Evolutionary conservation across 1,140 invertebrate species (phyloP), one percentile per base, ranked within the genome.

Genomic region (Microvelia longipes): DNA sequence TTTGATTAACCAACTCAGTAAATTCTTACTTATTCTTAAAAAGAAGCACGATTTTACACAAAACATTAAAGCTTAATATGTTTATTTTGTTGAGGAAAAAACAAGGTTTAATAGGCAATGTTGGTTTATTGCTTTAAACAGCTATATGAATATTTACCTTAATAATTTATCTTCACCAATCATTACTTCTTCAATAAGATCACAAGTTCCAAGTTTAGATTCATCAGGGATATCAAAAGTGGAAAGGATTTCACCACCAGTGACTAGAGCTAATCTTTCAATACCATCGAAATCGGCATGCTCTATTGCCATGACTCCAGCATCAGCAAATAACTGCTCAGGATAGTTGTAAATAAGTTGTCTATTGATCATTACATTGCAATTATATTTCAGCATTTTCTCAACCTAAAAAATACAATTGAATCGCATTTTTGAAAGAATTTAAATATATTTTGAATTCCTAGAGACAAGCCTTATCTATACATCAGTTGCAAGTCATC

Each of bases 331-430:
- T 68, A 99, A 81, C 82, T 99, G 98, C 80, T 99, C 98, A 0
- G 98, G 98, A 79, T 99, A 99, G 80, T 99, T 99, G 82, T 99
- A 99, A 78, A 99, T 99, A 66, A 99, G 81, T 82, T 99, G 98
- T 75, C 94, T 90, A 81, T 99, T 99, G 76, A 99, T 97, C 76
- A 99, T 99, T 0, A 99, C 98, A 82, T 97, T 99, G 80, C 91
- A 93, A 70, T 94, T 91, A 80, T 99, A 96, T 74, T 89, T 90
- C 5, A 98, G 77, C 72, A 99, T 99, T 80, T 96, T 97, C 72
- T 95, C 89, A 0, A 99, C 64, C 66, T 67, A 27, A 24, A 65
- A 24, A 24, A 24, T 13, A 60, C 13, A 60, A 60, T 60, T 60
- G n/a, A 13, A 60, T 13, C 50, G n/a, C 13, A 13, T 13, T 60